A percentile compares a stretch with the other conserved stretches of the same genome.
Evolutionary conservation across 2,797 vertebrate species (phyloP).

Genomic region (Xyrichtys novacula): DNA sequence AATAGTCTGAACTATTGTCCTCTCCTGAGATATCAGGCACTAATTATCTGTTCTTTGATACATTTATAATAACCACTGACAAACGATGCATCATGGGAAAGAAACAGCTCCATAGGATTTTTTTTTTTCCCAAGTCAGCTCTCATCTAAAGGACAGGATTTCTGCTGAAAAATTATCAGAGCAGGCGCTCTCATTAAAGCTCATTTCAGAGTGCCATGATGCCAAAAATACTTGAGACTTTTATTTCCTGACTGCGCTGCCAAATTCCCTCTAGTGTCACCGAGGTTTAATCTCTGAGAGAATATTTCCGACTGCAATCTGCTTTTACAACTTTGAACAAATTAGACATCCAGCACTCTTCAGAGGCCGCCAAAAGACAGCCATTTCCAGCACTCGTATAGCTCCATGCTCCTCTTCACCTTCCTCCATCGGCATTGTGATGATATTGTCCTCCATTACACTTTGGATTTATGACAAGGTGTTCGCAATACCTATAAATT

Average conservation of each 20-base stretch:
- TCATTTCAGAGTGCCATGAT: background rate
- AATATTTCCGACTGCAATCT: conserved; percentile 32
- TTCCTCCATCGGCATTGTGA: background rate
- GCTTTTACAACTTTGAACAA: conserved; percentile 16
- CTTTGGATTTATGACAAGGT: background rate
- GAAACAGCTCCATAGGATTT: background rate
- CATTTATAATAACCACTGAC: conserved; percentile 14
- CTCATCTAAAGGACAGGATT: background rate
- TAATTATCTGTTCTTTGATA: conserved; percentile 26
- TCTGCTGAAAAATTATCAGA: conserved; percentile 10
- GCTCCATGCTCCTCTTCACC: background rate
- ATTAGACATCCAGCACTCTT: conserved; percentile 3
- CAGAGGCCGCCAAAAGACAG: background rate
- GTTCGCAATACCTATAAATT: conserved; percentile 12
- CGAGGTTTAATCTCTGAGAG: conserved; percentile 11
- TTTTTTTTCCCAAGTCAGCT: too few relatives aligned
- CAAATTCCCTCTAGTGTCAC: background rate
- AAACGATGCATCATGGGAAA: background rate
- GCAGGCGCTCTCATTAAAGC: conserved; percentile 2
- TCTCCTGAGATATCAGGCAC: conserved; percentile 2
- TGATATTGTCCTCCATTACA: background rate
- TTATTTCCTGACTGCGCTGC: conserved; percentile 11
- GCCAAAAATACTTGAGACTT: conserved; percentile 14
- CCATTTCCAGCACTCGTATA: conserved; percentile 6
- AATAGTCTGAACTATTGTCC: conserved; percentile 18